Base-by-base conservation (phyloP, 2,113 vertebrate genomes). In the Gila orcuttii region DNA sequence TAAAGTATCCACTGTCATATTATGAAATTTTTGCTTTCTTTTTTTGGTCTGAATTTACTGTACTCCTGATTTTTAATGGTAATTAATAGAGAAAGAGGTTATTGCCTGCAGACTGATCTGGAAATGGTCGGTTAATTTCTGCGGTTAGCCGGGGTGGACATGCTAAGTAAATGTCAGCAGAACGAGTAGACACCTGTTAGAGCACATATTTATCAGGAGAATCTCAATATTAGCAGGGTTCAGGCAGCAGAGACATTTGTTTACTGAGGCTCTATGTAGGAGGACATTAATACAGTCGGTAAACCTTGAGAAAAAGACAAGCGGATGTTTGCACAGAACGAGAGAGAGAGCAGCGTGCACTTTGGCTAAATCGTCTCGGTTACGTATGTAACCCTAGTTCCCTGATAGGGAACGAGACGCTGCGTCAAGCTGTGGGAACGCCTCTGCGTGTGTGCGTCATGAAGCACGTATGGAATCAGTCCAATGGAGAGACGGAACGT, bases 211-310 rank as follows among this genome's bases (percentile, higher is more conserved):
- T 74, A 85, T 85, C 83, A 68, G 79, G 7, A 83, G 80, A 6
- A 88, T 60, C 73, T 85, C n/a, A 52, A 68, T 77, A 84, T 47
- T 31, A 71, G 28, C 82, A 9, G 55, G 55, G 55, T 9, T 57
- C 19, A 23, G 55, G 69, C 60, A 81, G 83, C 80, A 6, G n/a
- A 17, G 57, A 52, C 60, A 64, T 62, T 36, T 47, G 80, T 83
- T 88, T 86, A 85, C 47, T 73, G 50, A 62, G 60, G 52, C 47
- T 82, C 36, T 3, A 12, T 85, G 76, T 64, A 55, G 45, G 55
- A 74, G 82, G 50, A 74, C 76, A 60, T 52, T 79, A 66, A 66
- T 74, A 47, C 45, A 45, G 60, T 13, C 9, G 5, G 45, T 3
- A 76, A 50, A 50, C 12, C 74, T 7, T 3, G 28, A 55, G 50